Evolutionary conservation across 30 jellyfish, hydroid and myxozoan species (phyloP).

Genomic region (Cassiopea xamachana): DNA sequence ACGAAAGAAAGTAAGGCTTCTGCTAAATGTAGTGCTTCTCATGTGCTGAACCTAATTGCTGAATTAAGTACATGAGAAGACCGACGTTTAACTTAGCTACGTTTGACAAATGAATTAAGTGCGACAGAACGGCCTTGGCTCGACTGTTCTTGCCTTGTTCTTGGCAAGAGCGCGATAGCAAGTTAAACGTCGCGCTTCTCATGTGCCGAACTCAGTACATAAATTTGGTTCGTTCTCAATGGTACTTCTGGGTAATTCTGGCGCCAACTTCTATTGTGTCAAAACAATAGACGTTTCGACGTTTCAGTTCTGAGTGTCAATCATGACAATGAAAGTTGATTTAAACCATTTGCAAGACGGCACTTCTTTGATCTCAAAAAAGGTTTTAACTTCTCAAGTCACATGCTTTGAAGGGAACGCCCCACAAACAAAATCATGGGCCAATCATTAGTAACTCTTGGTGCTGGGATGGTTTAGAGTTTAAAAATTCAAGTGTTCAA

Average conservation of each 20-base stretch:
- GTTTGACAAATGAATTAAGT: slow-evolving; percentile 38
- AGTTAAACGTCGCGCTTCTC: background rate
- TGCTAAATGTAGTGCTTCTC: slow-evolving; percentile 19
- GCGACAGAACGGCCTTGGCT: slow-evolving; percentile 32
- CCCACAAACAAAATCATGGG: background rate
- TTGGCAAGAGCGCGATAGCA: background rate
- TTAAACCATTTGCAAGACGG: background rate
- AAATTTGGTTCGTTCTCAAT: background rate
- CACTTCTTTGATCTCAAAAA: background rate
- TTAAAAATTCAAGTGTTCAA: too few relatives aligned
- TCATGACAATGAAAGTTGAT: too few relatives aligned
- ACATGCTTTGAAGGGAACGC: background rate
- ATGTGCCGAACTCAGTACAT: background rate
- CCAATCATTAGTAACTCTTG: too few relatives aligned
- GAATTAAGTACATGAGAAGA: slow-evolving; percentile 20
- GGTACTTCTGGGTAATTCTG: background rate
- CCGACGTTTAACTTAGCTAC: slow-evolving; percentile 16
- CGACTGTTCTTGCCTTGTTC: slow-evolving; percentile 6
- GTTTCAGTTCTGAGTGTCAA: background rate
- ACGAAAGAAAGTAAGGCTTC: background rate
- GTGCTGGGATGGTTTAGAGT: too few relatives aligned
- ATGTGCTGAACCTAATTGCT: slow-evolving; percentile 51
- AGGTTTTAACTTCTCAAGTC: background rate
- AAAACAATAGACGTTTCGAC: background rate
- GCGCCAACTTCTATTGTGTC: background rate